A percentile compares a stretch with the other conserved stretches of the same genome.
Conservation (phyloP, 2,113 vertebrate species). For the Tichodroma muraria region DNA sequence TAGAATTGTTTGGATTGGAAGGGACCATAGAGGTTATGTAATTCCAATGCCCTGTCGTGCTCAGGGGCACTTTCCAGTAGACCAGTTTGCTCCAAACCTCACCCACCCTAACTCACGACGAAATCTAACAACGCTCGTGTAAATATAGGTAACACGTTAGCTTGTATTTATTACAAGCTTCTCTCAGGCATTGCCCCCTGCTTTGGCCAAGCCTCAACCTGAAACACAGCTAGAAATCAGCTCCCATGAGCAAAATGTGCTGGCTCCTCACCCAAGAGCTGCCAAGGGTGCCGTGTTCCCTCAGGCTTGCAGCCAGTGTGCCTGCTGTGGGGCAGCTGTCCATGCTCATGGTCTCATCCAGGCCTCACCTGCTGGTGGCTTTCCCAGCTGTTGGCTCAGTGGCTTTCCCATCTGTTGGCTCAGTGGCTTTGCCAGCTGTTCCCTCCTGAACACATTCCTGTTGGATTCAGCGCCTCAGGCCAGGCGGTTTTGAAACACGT, state of each 20-base stretch:
- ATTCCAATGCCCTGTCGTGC: neutral
- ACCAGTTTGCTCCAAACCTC: neutral
- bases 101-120: neutral
- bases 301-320: accelerated
- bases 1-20: neutral
- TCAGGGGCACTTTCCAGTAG: neutral
- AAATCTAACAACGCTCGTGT: neutral
- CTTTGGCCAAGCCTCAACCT: neutral
- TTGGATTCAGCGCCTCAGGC: neutral
- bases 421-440: neutral
- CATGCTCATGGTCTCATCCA: accelerated
- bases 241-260: neutral
- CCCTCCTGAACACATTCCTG: neutral
- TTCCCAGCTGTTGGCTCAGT: neutral
- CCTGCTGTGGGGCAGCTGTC: accelerated
- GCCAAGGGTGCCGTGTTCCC: neutral
- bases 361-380: neutral
- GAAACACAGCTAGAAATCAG: neutral
- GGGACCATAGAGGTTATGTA: neutral
- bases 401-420: neutral
- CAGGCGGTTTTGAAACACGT: accelerated
- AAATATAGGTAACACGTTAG: neutral
- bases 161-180: neutral
- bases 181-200: neutral
- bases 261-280: neutral